Evolutionary conservation across 2,113 vertebrate species (phyloP), one percentile per base, ranked within the genome.

Genomic region (Phrynosoma blainvillii): DNA sequence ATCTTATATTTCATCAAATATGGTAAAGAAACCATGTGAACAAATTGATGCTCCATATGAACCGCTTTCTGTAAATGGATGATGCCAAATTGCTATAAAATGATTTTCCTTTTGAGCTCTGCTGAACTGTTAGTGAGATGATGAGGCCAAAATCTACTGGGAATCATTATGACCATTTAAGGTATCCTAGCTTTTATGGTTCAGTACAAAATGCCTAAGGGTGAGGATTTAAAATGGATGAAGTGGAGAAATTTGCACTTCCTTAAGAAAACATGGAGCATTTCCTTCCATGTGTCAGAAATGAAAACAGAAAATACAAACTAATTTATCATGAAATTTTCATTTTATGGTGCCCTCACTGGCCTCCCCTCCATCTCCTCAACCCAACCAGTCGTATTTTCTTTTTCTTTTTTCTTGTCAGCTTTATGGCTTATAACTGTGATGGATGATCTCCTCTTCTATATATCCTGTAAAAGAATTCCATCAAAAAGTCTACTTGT

Each of bases 241-340:
- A 98, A 97, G 97, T 98, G 97, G 96, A 97, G 97, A 98, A 99
- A 98, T 98, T 98, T 98, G 97, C 97, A 98, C 97, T 98, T 98
- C 97, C 97, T 97, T 97, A 98, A 97, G 97, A 98, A 98, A 99
- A 98, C 97, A 98, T 94, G 93, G 90, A 96, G 97, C 96, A 98
- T 98, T 98, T 98, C 98, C 97, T 98, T 98, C 97, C 96, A 94
- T 89, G 89, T 97, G 97, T 98, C 97, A 97, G 96, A 97, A 96
- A 96, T 88, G 95, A 97, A 97, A 97, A 96, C 93, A 96, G 93
- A 97, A 97, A 97, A 97, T 89, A 94, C 97, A 97, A 98, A 97
- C 96, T 96, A 98, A 98, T 98, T 97, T 96, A 97, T 98, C 97
- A 97, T 92, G 95, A 96, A 95, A 93, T 92, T 97, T 98, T 98